phyloP scores from a whole-genome alignment of 2,113 vertebrate genomes.

The Oryzias celebensis region DNA sequence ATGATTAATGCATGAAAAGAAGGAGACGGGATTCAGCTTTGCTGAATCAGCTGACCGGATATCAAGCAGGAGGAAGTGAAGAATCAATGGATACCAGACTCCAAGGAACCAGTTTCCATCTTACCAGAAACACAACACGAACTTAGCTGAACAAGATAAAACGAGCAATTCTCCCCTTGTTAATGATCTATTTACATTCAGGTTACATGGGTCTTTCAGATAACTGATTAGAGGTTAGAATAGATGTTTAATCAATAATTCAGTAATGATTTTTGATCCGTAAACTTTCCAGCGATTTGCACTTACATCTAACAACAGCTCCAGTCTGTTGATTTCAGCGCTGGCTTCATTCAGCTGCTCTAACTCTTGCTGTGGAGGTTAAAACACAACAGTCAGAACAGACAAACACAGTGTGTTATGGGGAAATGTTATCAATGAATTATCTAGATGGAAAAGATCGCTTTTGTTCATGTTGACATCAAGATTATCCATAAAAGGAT shows the following conservation, averaged over 20 bases:
- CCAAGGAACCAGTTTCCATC: neutral
- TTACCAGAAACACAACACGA: too few species aligned
- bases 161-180: neutral
- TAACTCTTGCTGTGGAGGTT: constrained; percentile 82
- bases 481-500: too few species aligned
- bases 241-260: too few species aligned
- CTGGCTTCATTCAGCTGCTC: constrained; percentile 94
- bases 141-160: constrained; percentile 2
- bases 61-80: neutral
- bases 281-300: neutral
- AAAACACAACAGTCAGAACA: neutral
- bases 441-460: too few species aligned
- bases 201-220: too few species aligned
- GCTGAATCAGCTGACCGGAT: constrained; percentile 18
- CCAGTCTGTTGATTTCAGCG: constrained; percentile 90
- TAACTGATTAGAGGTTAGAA: too few species aligned
- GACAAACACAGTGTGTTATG: too few species aligned
- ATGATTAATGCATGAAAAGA: constrained; percentile 28
- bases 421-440: too few species aligned
- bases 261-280: too few species aligned
- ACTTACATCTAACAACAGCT: constrained; percentile 89
- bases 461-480: too few species aligned
- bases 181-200: too few species aligned
- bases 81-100: neutral
- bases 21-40: constrained; percentile 47